Evolutionary conservation across 2,888 invertebrate species (phyloP).

Genomic region (Paralinhomoeus sp.): DNA sequence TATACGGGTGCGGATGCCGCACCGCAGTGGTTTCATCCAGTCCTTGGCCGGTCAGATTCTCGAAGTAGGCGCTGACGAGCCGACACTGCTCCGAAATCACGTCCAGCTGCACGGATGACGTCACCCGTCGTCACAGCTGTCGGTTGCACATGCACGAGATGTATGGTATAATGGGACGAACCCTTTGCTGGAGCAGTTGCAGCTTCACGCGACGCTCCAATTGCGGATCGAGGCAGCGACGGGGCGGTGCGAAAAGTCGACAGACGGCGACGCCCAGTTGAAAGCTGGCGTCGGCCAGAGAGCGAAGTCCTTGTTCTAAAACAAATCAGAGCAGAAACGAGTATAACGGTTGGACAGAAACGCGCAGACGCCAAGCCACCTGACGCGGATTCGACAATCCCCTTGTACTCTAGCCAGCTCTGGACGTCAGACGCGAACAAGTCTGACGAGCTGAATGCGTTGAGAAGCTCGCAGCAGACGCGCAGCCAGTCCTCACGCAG

Average conservation of each 20-base stretch:
- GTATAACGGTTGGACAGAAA: no score
- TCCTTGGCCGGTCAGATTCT: background rate
- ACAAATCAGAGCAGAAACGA: no score
- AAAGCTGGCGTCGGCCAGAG: background rate
- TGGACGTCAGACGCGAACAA: no score
- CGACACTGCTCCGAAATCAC: background rate
- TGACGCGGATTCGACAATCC: no score
- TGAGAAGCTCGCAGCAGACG: no score
- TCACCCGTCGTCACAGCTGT: background rate
- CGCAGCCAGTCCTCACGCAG: no score
- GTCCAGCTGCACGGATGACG: background rate
- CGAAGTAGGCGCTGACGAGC: no score
- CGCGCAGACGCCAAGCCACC: no score
- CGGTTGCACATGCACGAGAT: background rate
- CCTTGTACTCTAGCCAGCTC: no score
- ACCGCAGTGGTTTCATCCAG: background rate
- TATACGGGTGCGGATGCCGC: background rate
- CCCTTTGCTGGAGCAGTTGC: conserved; percentile 45
- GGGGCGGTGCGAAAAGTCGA: conserved; percentile 19
- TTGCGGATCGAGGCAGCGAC: conserved; percentile 56
- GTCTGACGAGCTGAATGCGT: no score
- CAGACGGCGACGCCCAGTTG: conserved; percentile 37
- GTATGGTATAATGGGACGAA: conserved; percentile 19
- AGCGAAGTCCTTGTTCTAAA: no score
- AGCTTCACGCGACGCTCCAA: conserved; percentile 51